Base-by-base conservation (phyloP, 2,113 vertebrate species). In the Lophotis ruficrista region DNA sequence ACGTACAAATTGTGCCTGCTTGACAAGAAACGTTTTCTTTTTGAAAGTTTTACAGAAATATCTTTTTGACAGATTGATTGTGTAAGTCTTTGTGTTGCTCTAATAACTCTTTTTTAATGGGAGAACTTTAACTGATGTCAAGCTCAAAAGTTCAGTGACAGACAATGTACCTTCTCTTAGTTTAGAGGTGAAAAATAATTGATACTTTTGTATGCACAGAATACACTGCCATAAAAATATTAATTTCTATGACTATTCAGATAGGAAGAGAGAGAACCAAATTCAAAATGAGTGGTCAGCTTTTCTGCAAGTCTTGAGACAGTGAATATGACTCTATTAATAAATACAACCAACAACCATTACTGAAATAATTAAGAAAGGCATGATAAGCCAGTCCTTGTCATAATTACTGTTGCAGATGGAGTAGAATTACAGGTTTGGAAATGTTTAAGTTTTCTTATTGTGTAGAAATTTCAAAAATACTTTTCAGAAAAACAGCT, bases 151-250 rank as follows among this genome's bases (percentile, higher is more conserved):
- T 89, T 93, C 90, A 83, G 43, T 92, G 88, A 81, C 91, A 95
- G 84, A n/a, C 60, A 62, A 91, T 57, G 24, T 81, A 33, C 37
- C 78, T 87, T 89, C 66, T 70, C 79, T 91, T 81, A 83, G 65
- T 89, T 84, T 71, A 94, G 77, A 96, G 89, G 91, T 93, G 93
- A 97, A 94, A 95, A 96, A 95, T 93, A 91, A 93, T 94, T 84
- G 70, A 65, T 57, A 68, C 22, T 68, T 87, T 75, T 66, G 9
- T 50, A 72, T 70, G 60, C 35, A 87, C 57, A 72, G 69, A 82
- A 87, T 48, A 66, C 92, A 91, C 30, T 68, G 21, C 11, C 30
- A 41, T 76, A 94, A 91, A 94, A 94, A 72, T 68, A 89, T 53
- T 89, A 64, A 87, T 96, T 89, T 93, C 38, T 71, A 9, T 56